Evolutionary conservation across 1,140 invertebrate species (phyloP), one percentile per base, ranked within the genome.

Genomic region (Brachionus rubens): DNA sequence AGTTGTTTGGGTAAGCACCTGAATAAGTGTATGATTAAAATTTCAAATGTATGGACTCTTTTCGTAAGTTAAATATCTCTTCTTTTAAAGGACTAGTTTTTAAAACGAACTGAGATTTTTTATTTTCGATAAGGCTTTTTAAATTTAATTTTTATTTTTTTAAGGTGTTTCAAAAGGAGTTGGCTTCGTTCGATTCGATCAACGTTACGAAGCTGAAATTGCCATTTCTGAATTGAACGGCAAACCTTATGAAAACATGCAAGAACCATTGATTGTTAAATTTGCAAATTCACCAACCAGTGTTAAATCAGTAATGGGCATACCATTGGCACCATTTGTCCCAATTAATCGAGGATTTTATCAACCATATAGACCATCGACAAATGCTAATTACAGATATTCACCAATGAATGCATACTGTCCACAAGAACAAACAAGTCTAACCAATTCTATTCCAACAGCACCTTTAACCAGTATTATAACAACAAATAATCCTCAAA

Each of bases 151-250:
- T 19, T 50, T 50, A 36, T 50, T 75, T 40, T 26, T 79, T 85
- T 40, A 78, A 92, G 95, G 95, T 81, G 88, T 98, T 80, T 98
- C 96, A 65, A 98, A 98, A 88, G 96, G 96, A 77, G 96, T 99
- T 78, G 96, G 96, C 54, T 99, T 99, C 86, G 98, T 99, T 80
- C 89, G 96, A 77, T 99, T 98, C 86, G 96, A 99, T 86, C 94
- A 98, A 85, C 90, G 95, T 76, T 89, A 92, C 79, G 96, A 99
- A 86, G 96, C 96, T 4, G 96, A 99, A 85, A 87, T 92, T 48
- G 96, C 96, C 26, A 99, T 99, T 79, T 92, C 97, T 83, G 93
- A 98, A 86, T 86, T 99, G 80, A 97, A 98, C 85, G 96, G 96
- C 77, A 94, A 93, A 78, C 92, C 96, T 52, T 87, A 96, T 91